phyloP scores from a whole-genome alignment of 1,140 invertebrate genomes.

The Oryctes rhinoceros region DNA sequence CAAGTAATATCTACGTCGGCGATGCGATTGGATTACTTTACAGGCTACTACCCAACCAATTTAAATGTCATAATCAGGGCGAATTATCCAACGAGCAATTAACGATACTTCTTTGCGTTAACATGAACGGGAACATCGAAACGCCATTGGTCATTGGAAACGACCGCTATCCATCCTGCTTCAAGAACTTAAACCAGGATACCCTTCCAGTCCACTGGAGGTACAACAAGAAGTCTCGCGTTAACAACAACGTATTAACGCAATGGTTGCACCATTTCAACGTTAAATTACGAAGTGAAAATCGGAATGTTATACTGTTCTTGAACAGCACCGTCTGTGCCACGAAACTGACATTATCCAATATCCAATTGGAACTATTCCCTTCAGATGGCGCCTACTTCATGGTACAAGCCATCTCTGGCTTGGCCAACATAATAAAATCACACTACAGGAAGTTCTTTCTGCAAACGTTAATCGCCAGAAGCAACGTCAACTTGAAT shows the following conservation, averaged over 20 bases:
- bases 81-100: background rate
- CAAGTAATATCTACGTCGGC: background rate
- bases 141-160: background rate
- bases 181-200: background rate
- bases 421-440: too few species aligned
- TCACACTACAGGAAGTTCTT: too few species aligned
- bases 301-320: too few species aligned
- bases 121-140: background rate
- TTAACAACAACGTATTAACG: background rate
- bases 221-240: background rate
- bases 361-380: too few species aligned
- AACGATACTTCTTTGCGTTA: background rate
- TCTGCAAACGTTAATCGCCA: too few species aligned
- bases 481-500: too few species aligned
- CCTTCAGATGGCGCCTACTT: too few species aligned
- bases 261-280: background rate
- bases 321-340: too few species aligned
- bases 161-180: background rate
- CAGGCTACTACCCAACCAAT: background rate
- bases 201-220: background rate
- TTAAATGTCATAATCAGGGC: background rate
- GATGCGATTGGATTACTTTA: conserved; percentile 3
- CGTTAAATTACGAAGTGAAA: background rate
- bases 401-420: too few species aligned
- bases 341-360: too few species aligned